phyloP scores from a whole-genome alignment of 2,113 vertebrate species.

The Rostratula benghalensis region DNA sequence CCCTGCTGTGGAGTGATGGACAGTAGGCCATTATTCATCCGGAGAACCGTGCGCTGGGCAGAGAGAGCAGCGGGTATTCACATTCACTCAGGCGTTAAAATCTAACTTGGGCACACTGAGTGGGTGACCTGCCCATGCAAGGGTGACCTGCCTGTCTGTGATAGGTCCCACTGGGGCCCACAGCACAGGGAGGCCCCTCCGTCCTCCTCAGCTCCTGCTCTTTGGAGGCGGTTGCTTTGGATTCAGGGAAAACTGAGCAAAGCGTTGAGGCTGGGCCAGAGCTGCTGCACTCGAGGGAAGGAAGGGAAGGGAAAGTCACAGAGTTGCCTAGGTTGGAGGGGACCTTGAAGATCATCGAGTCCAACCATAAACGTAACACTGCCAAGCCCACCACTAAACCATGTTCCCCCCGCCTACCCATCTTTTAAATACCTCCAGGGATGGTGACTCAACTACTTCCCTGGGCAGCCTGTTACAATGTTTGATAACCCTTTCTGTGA shows the following conservation, averaged over 20 bases:
- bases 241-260: not conserved
- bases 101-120: not conserved
- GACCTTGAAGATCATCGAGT: not conserved
- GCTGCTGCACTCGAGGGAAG: not conserved
- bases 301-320: not conserved
- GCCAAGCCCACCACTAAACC: not conserved
- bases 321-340: not conserved
- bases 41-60: not conserved
- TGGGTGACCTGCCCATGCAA: not conserved
- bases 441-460: not conserved
- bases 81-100: not conserved
- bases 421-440: not conserved
- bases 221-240: not conserved
- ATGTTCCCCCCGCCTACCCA: not conserved
- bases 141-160: not conserved
- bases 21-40: not conserved
- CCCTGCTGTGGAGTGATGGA: rapidly evolving
- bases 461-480: not conserved
- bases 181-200: not conserved
- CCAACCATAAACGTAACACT: not conserved
- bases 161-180: rapidly evolving
- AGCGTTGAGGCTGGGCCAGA: not conserved
- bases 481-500: not conserved
- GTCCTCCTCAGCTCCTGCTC: not conserved
- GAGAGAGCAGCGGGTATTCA: not conserved